Percentiles rank a stretch among this genome's conserved stretches.
Conservation (phyloP, 2,888 invertebrate species). For the Thereva unica region DNA sequence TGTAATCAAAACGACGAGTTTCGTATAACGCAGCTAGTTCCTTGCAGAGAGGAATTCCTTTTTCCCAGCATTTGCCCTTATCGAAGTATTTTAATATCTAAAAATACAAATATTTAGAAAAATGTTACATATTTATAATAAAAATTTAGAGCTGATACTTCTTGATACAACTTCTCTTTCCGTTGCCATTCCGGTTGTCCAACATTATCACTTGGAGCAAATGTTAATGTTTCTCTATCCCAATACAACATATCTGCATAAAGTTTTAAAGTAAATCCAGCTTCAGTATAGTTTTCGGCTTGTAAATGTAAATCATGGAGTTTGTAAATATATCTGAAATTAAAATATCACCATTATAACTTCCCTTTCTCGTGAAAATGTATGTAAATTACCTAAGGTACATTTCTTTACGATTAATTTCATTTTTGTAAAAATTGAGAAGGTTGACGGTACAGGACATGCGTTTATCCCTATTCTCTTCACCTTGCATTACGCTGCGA, state of each 20-base stretch:
- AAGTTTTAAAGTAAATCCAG: conserved; percentile 91
- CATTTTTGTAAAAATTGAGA: conserved; percentile 93
- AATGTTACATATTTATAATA: conserved; percentile 3
- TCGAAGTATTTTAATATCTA: conserved; percentile 90
- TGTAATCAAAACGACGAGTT: conserved; percentile 82
- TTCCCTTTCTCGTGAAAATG: background rate
- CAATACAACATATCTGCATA: conserved; percentile 90
- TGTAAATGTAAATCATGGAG: conserved; percentile 88
- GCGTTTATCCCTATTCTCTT: conserved; percentile 91
- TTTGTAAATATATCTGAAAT: conserved; percentile 83
- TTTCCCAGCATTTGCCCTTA: conserved; percentile 96
- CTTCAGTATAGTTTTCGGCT: conserved; percentile 92
- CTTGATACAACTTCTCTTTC: conserved; percentile 85
- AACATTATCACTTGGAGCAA: conserved; percentile 68
- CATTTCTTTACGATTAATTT: conserved; percentile 94
- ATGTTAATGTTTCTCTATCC: conserved; percentile 68
- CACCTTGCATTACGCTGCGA: conserved; percentile 91
- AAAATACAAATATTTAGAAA: conserved; percentile 20
- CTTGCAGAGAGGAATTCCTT: conserved; percentile 89
- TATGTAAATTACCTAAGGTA: conserved; percentile 67
- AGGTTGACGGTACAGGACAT: conserved; percentile 97
- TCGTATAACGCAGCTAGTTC: conserved; percentile 88
- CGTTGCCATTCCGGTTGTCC: conserved; percentile 86
- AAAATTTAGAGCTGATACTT: conserved; percentile 46
- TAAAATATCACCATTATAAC: background rate